Evolutionary conservation across 37 sponge, comb jelly and placozoan species (phyloP), one percentile per base, ranked within the genome.

Genomic region (Cliona cf. orientalis): DNA sequence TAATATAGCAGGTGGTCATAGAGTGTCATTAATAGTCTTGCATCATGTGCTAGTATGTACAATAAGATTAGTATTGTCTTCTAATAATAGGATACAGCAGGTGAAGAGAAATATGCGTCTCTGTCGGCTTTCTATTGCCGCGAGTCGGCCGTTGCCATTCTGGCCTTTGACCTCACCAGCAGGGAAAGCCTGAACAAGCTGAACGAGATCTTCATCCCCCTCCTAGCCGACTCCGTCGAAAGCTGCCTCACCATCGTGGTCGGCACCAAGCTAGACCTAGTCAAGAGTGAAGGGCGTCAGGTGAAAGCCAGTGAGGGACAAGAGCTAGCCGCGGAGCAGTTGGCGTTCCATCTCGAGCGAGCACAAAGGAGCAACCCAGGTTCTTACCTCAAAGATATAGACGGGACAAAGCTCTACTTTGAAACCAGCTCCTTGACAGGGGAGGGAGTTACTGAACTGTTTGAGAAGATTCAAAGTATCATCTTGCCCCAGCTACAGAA

Each of bases 91-190:
- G 96, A 95, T 69, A 95, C 96, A 57, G 96, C 96, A 57, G 96
- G 96, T 23, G 96, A 95, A 60, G 96, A 96, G 81, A 87, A 77
- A 46, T 96, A 87, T 78, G 93, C 91, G 2, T 67, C 91, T 22
- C 79, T 92, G 31, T 90, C 89, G 39, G 78, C 94, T 0, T 93
- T 96, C 46, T 96, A 92, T 64, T 90, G 95, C 73, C 91, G 97
- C 33, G 86, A 81, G 19, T 91, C 97, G 49, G 71, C 84, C 14
- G 97, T 93, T 12, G 97, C 97, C 29, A 90, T 95, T 19, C 63
- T 95, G 62, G 93, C 91, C 2, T 89, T 87, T 79, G 90, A 89
- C 73, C 76, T 95, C 49, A 95, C 96, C 3, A 82, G 89, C 31
- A 44, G 17, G 1, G 41, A 34, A 3, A 83, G 85, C 17, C 62